Evolutionary conservation across 2,113 vertebrate genomes (phyloP).

Genomic region (Scytalopus superciliaris): DNA sequence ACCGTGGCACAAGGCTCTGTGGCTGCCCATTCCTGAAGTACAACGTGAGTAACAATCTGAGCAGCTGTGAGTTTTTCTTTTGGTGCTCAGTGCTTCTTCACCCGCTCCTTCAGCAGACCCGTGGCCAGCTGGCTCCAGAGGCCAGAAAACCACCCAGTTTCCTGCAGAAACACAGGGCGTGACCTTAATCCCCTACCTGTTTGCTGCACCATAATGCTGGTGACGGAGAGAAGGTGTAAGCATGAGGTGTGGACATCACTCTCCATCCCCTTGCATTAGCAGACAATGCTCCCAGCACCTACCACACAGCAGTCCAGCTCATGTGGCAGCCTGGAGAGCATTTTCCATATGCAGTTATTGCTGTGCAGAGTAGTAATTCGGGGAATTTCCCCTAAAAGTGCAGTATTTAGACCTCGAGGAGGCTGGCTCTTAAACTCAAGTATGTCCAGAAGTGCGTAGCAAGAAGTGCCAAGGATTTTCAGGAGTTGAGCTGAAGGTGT

Average conservation of each 20-base stretch:
- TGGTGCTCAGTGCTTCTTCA: neutral
- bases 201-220: neutral
- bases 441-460: neutral
- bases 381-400: conserved; percentile 3
- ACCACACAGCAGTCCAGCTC: neutral
- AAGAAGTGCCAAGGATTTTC: conserved; percentile 47
- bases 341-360: neutral
- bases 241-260: rapidly evolving
- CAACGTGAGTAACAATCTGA: neutral
- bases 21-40: neutral
- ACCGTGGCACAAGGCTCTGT: rapidly evolving
- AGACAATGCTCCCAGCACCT: neutral
- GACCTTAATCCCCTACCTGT: neutral
- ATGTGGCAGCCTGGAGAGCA: neutral
- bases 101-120: neutral
- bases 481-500: conserved; percentile 72
- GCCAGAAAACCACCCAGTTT: neutral
- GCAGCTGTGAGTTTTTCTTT: neutral
- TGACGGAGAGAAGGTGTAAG: neutral
- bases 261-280: neutral
- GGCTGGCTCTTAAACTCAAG: neutral
- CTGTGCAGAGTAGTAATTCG: neutral
- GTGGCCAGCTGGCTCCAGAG: neutral
- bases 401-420: neutral
- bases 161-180: neutral